These are phyloP conservation scores for Ceryle rudis DNA, from an alignment of 2,797 vertebrate species.

Conservation along the genomic window DNA sequence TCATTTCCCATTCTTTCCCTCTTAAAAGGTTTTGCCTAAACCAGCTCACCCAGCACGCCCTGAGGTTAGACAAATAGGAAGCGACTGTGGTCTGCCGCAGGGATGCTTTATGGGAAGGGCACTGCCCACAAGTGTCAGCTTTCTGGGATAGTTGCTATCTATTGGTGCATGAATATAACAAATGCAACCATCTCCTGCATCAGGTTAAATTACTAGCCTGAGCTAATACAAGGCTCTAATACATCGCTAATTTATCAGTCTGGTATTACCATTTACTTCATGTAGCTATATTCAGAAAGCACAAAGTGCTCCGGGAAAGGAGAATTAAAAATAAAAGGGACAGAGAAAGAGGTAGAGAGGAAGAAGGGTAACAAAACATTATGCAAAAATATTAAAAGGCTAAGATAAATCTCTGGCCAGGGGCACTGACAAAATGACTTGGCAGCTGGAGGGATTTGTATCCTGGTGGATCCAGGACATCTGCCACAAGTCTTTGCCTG, in stretches of 20 bases:
- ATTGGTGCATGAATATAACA: constrained; percentile 38
- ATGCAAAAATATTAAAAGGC: constrained; percentile 48
- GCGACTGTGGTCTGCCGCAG: constrained; percentile 1
- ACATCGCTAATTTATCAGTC: constrained; percentile 74
- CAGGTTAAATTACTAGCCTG: constrained; percentile 70
- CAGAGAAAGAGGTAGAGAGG: neutral
- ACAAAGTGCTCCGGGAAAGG: constrained; percentile 50
- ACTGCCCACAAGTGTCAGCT: constrained; percentile 12
- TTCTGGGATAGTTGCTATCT: constrained; percentile 47
- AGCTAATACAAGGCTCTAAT: constrained; percentile 60
- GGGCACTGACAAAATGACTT: neutral
- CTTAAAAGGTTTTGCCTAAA: neutral
- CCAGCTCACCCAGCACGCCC: neutral
- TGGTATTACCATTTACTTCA: constrained; percentile 66
- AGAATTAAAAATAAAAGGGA: neutral
- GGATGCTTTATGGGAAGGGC: constrained; percentile 21
- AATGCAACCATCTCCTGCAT: constrained; percentile 49
- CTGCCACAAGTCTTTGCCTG: neutral
- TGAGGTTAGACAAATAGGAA: constrained; percentile 41
- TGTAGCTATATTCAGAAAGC: constrained; percentile 64
- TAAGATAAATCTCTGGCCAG: constrained; percentile 26
- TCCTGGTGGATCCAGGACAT: neutral
- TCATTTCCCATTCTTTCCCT: neutral
- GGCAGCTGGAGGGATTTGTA: neutral
- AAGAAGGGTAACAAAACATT: constrained; percentile 42